Evolutionary conservation across 2,113 vertebrate species (phyloP), one percentile per base, ranked within the genome.

Genomic region (Jacana jacana): DNA sequence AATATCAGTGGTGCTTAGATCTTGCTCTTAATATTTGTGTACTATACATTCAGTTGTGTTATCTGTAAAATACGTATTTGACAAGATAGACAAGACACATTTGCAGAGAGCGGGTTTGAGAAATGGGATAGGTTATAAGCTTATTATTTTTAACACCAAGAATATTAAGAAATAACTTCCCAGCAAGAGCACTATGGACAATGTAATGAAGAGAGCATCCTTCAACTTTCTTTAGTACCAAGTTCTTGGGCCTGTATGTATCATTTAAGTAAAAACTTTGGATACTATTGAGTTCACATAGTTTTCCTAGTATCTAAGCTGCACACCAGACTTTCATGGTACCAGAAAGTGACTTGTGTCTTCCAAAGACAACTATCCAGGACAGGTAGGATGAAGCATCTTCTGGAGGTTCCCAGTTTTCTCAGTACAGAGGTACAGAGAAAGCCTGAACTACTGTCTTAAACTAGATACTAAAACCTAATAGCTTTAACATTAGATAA

Each of bases 181-280:
- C 28, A 55, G 11, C 54, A 9, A 81, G 7, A 91, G 2, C 17
- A 55, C 2, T 49, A 5, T 64, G 23, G 42, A 51, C 22, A 25
- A 5, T n/a, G 11, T 7, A 69, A 83, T 48, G 30, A 23, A 37
- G 28, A 58, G 11, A 33, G 1, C 7, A 46, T 63, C 15, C 30
- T 46, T 91, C 28, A 77, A 2, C 18, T 66, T 72, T 5, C 4
- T 48, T 60, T 14, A 71, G 8, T 2, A 0, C 24, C 0, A 1
- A 65, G 33, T n/a, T 10, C 14, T 64, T 77, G 30, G 28, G 10
- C 9, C 11, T 61, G 7, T 42, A 61, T 7, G 7, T 37, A 10
- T 9, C 23, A 4, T 75, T 81, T 39, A 64, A 58, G 31, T 48
- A 61, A 78, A 68, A 68, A 35, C 5, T 44, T 69, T 16, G 17